Conservation (phyloP, 2,113 vertebrate genomes). For the Colinus virginianus region DNA sequence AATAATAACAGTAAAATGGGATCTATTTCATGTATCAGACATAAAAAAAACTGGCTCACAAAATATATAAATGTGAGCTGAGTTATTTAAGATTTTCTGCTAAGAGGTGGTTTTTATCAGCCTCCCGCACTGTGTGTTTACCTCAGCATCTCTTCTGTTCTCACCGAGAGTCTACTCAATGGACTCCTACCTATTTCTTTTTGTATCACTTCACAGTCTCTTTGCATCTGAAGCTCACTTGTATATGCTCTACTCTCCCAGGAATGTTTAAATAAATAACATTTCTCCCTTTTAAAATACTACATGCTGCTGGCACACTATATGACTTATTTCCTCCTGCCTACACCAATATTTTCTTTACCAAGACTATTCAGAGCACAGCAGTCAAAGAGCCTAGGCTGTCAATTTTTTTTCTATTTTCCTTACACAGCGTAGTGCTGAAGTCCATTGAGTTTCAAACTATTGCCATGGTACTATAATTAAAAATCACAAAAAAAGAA, state of each 20-base stretch:
- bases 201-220: fast-evolving
- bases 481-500: background rate
- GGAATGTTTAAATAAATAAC: background rate
- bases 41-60: background rate
- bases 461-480: background rate
- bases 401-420: background rate
- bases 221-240: background rate
- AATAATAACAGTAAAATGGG: too few relatives aligned
- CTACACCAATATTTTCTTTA: background rate
- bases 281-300: background rate
- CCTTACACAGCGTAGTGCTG: background rate
- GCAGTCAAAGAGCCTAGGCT: background rate
- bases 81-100: background rate
- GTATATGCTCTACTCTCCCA: background rate
- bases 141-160: background rate
- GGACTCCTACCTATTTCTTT: background rate
- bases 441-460: background rate
- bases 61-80: background rate
- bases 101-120: background rate
- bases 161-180: background rate
- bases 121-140: background rate
- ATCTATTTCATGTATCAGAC: background rate
- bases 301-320: background rate
- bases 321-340: background rate
- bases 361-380: background rate